phyloP scores from a whole-genome alignment of 2,113 vertebrate species.

The Nibea coibor region DNA sequence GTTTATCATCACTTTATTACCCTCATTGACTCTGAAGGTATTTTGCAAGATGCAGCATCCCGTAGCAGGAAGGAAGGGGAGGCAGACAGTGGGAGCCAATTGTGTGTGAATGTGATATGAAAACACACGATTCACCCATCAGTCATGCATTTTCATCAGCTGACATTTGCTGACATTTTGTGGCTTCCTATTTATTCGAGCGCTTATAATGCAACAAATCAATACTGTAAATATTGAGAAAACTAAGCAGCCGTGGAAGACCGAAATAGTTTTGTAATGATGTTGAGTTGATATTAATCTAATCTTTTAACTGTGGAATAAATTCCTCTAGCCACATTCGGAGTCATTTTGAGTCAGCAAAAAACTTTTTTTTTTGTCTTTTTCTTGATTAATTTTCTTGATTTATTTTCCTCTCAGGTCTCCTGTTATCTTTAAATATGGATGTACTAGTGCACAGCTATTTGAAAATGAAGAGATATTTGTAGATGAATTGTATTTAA shows the following conservation, averaged over 20 bases:
- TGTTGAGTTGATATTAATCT: constrained; percentile 16
- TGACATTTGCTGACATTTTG: constrained; percentile 75
- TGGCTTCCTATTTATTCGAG: constrained; percentile 43
- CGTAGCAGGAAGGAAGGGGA: background rate
- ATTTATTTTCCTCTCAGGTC: background rate
- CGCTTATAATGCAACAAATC: constrained; percentile 41
- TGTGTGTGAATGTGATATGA: constrained; percentile 64
- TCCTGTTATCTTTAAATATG: background rate
- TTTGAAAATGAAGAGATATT: background rate
- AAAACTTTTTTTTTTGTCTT: background rate
- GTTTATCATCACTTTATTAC: constrained; percentile 64
- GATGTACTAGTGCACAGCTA: background rate
- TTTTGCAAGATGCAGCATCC: constrained; percentile 44
- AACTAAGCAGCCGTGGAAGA: background rate
- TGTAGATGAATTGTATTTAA: background rate
- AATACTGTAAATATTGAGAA: constrained; percentile 47
- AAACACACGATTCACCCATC: constrained; percentile 58
- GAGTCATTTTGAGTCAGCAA: background rate
- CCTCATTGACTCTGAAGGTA: constrained; percentile 38
- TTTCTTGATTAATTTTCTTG: background rate
- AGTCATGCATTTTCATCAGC: constrained; percentile 72
- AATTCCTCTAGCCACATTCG: background rate
- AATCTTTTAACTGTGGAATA: constrained; percentile 8
- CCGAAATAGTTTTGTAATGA: constrained; percentile 9
- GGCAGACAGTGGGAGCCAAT: constrained; percentile 35